These are phyloP conservation scores for Bombus waltoni DNA, from an alignment of 1,140 invertebrate species.

Conservation along the genomic window DNA sequence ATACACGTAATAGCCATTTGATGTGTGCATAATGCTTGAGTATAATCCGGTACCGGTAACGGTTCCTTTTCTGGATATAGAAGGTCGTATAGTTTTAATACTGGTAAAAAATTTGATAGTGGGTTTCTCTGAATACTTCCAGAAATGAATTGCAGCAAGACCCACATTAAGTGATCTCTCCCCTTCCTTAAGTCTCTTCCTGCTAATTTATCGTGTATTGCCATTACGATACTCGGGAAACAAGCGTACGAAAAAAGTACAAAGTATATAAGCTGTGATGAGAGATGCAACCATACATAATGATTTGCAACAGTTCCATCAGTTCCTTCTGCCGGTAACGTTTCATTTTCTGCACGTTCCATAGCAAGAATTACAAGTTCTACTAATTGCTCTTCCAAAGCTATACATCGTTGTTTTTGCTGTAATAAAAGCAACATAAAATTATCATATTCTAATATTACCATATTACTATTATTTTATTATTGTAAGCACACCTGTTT, in stretches of 20 bases:
- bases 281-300: slow-evolving; percentile 96
- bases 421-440: slow-evolving; percentile 74
- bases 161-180: slow-evolving; percentile 98
- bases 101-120: slow-evolving; percentile 94
- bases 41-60: slow-evolving; percentile 94
- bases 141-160: slow-evolving; percentile 97
- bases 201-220: slow-evolving; percentile 93
- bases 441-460: not conserved
- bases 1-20: slow-evolving; percentile 97
- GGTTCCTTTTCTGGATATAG: slow-evolving; percentile 96
- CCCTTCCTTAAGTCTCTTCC: slow-evolving; percentile 93
- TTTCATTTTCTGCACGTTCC: slow-evolving; percentile 92
- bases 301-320: slow-evolving; percentile 89
- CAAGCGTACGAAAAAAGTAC: slow-evolving; percentile 96
- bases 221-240: slow-evolving; percentile 95
- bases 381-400: slow-evolving; percentile 96
- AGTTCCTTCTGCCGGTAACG: slow-evolving; percentile 82
- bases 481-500: slow-evolving; percentile 86
- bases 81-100: slow-evolving; percentile 95
- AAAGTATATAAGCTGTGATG: slow-evolving; percentile 97
- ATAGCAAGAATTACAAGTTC: slow-evolving; percentile 95
- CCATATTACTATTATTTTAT: not conserved
- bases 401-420: slow-evolving; percentile 94
- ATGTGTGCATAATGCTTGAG: slow-evolving; percentile 92
- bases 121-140: slow-evolving; percentile 98